Conservation (phyloP, 2,888 invertebrate genomes). For the Mythimna loreyi region DNA sequence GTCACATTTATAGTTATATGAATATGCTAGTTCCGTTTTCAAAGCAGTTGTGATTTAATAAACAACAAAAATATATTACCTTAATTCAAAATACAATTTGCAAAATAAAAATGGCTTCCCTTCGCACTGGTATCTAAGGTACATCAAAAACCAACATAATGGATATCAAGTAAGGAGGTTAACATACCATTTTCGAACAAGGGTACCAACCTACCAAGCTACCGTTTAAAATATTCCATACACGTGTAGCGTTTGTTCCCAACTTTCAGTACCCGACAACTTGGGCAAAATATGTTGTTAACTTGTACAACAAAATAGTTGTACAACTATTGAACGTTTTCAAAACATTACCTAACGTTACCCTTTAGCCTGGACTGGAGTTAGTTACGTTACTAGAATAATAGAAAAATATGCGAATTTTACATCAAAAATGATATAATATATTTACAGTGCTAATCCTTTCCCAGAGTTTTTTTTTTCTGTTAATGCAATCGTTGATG, state of each 20-base stretch:
- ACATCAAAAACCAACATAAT: neutral
- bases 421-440: too few species aligned
- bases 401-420: neutral
- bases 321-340: slow-evolving; percentile 25
- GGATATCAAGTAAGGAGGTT: neutral
- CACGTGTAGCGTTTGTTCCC: slow-evolving; percentile 19
- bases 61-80: too few species aligned
- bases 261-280: slow-evolving; percentile 29
- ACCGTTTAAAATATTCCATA: slow-evolving; percentile 32
- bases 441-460: too few species aligned
- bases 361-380: slow-evolving; percentile 20
- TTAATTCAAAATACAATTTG: neutral
- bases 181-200: slow-evolving; percentile 13
- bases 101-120: too few species aligned
- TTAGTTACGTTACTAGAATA: neutral
- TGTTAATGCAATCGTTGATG: too few species aligned
- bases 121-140: too few species aligned
- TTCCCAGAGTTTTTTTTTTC: too few species aligned
- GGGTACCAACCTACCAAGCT: neutral
- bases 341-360: slow-evolving; percentile 15
- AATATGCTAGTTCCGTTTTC: too few species aligned
- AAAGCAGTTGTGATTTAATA: too few species aligned
- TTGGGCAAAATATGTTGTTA: slow-evolving; percentile 35
- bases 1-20: too few species aligned
- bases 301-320: slow-evolving; percentile 34